These are phyloP conservation scores for Eupeodes latifasciatus DNA, from an alignment of 2,888 invertebrate species.

Conservation along the genomic window DNA sequence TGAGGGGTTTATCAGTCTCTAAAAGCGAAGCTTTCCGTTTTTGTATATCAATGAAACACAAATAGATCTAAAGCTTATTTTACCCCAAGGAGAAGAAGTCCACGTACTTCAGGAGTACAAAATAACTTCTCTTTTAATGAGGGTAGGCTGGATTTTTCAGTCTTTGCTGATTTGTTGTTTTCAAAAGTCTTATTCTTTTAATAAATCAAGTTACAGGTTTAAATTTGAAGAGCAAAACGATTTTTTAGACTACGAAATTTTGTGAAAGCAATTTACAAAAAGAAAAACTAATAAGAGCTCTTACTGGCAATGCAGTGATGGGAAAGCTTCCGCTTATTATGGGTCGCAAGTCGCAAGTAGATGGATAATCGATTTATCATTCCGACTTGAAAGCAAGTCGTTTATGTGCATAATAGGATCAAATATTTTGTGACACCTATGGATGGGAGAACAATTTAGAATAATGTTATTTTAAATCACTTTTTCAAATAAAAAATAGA, in stretches of 20 bases:
- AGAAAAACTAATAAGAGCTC: slow-evolving; percentile 38
- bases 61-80: slow-evolving; percentile 18
- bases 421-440: slow-evolving; percentile 45
- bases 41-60: slow-evolving; percentile 28
- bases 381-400: slow-evolving; percentile 35
- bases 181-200: neutral
- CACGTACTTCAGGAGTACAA: slow-evolving; percentile 40
- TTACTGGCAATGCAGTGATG: slow-evolving; percentile 35
- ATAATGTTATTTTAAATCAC: slow-evolving; percentile 41
- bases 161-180: slow-evolving; percentile 35
- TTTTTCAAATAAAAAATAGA: slow-evolving; percentile 15
- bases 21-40: slow-evolving; percentile 46
- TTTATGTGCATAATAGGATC: slow-evolving; percentile 36
- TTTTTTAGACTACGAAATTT: slow-evolving; percentile 8
- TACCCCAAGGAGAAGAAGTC: slow-evolving; percentile 1
- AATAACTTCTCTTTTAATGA: slow-evolving; percentile 18
- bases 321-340: slow-evolving; percentile 47
- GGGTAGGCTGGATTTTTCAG: slow-evolving; percentile 27
- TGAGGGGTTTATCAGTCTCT: slow-evolving; percentile 27
- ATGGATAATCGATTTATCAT: slow-evolving; percentile 52
- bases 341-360: slow-evolving; percentile 12
- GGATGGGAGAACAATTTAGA: slow-evolving; percentile 42
- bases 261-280: slow-evolving; percentile 40
- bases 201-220: slow-evolving; percentile 17
- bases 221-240: slow-evolving; percentile 43